A percentile compares a stretch with the other conserved stretches of the same genome.
Conservation (phyloP, 2,113 vertebrate species). For the Pelobates fuscus region DNA sequence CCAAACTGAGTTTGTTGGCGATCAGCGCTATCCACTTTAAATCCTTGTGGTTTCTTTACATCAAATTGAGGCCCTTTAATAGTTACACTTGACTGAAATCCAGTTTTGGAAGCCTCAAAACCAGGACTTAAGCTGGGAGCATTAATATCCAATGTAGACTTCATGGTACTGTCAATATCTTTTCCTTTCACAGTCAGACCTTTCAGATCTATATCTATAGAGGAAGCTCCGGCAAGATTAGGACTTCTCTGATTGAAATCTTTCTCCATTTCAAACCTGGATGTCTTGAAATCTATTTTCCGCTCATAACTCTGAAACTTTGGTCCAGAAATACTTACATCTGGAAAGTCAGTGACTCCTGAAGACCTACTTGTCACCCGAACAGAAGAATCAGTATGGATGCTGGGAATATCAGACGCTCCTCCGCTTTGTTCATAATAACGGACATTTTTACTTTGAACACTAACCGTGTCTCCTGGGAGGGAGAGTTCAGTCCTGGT, state of each 20-base stretch:
- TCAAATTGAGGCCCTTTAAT: constrained; percentile 1
- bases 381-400: constrained; percentile 17
- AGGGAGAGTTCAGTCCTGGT: neutral
- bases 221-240: neutral
- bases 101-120: constrained; percentile 8
- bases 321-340: neutral
- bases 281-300: constrained; percentile 17
- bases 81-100: constrained; percentile 7
- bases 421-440: neutral
- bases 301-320: neutral
- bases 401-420: constrained; percentile 48
- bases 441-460: constrained; percentile 10
- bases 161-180: constrained; percentile 1
- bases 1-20: neutral
- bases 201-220: neutral
- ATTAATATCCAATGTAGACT: constrained; percentile 53
- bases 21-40: neutral
- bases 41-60: neutral
- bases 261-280: neutral
- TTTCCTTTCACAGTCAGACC: constrained; percentile 38
- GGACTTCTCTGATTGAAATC: neutral
- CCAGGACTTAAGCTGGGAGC: constrained; percentile 24
- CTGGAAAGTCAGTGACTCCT: constrained; percentile 12
- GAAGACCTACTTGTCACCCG: neutral
- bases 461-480: constrained; percentile 4